phyloP scores from a whole-genome alignment of 2,797 vertebrate species.

The Coregonus suidteri region DNA sequence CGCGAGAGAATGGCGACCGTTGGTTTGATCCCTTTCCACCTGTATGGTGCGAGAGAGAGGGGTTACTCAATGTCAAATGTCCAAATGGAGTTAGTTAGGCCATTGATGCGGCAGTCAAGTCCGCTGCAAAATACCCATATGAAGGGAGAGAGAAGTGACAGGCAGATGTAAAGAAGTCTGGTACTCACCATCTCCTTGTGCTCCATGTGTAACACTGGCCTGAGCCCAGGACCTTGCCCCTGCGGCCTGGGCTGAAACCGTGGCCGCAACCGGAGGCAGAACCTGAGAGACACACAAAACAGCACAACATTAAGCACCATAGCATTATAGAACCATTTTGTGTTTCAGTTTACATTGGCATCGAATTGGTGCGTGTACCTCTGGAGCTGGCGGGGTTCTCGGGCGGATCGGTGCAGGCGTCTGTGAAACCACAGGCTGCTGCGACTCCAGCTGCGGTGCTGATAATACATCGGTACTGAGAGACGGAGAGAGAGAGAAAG shows the following conservation, averaged over 20 bases:
- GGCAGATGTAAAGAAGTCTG: background rate
- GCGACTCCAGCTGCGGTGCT: slow-evolving; percentile 93
- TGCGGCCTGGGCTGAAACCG: slow-evolving; percentile 84
- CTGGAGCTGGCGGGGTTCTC: slow-evolving; percentile 89
- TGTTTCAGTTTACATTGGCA: background rate
- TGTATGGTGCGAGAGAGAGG: background rate
- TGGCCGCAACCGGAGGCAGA: slow-evolving; percentile 80
- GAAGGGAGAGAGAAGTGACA: background rate
- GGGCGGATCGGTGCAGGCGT: slow-evolving; percentile 86
- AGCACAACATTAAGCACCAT: background rate
- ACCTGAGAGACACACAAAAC: slow-evolving; percentile 62
- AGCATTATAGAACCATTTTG: background rate
- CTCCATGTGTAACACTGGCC: slow-evolving; percentile 93
- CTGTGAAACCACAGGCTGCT: slow-evolving; percentile 92
- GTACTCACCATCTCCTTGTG: slow-evolving; percentile 90
- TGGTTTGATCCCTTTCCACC: slow-evolving; percentile 91
- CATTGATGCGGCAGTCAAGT: background rate
- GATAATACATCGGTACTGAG: slow-evolving; percentile 92
- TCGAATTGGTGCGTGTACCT: slow-evolving; percentile 70
- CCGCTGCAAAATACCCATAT: background rate
- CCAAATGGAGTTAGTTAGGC: background rate
- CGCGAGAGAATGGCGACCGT: slow-evolving; percentile 98
- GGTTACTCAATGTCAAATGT: background rate
- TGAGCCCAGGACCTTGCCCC: slow-evolving; percentile 96
- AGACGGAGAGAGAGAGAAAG: background rate